phyloP scores from a whole-genome alignment of 2,113 vertebrate genomes.

The Seriola aureovittata region DNA sequence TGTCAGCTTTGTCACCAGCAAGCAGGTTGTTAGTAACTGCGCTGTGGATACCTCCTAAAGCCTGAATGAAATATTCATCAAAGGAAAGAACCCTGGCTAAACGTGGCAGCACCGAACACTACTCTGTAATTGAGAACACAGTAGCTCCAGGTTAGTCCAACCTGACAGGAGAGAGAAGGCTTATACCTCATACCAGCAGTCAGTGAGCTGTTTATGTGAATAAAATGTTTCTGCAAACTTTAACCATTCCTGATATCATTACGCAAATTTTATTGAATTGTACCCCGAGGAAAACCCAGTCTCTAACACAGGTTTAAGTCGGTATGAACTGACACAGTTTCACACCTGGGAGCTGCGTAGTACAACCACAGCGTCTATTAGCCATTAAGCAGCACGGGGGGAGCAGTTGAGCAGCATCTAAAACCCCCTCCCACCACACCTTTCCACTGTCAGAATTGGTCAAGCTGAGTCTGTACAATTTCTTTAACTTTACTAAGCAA shows the following conservation, averaged over 20 bases:
- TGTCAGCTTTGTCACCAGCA: neutral
- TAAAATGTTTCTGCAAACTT: neutral
- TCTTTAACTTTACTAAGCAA: too few relatives aligned
- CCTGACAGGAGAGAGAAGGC: slow-evolving; percentile 7
- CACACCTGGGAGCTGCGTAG: too few relatives aligned
- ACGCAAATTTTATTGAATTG: neutral
- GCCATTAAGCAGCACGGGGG: too few relatives aligned
- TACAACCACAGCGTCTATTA: too few relatives aligned
- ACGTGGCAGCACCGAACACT: neutral
- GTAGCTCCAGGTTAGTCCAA: neutral
- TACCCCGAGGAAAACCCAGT: too few relatives aligned
- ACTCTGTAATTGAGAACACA: slow-evolving; percentile 10
- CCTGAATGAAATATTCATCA: slow-evolving; percentile 55
- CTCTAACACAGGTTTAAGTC: too few relatives aligned
- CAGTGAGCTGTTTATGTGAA: neutral
- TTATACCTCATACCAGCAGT: neutral
- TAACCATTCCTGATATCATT: neutral
- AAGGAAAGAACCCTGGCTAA: neutral
- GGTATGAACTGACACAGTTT: too few relatives aligned
- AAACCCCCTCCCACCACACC: too few relatives aligned
- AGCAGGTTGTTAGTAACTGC: neutral
- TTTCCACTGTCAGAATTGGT: too few relatives aligned
- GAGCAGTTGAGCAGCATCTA: too few relatives aligned
- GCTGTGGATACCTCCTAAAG: slow-evolving; percentile 3
- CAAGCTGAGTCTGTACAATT: too few relatives aligned